These are phyloP conservation scores for Ranitomeya variabilis DNA, from an alignment of 2,113 vertebrate genomes.

Conservation along the genomic window DNA sequence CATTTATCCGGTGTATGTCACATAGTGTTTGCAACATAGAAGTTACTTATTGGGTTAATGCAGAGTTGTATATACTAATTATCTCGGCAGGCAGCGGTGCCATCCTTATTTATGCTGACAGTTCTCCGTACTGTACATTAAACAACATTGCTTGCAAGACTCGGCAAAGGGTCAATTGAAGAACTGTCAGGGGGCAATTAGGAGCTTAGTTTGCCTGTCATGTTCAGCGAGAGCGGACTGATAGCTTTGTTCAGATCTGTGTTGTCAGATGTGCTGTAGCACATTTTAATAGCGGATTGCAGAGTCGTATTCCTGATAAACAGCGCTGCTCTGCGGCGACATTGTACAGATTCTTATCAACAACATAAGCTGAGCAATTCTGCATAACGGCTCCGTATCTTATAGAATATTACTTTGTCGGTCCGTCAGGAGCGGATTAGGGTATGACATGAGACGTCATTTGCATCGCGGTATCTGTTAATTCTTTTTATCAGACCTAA, in stretches of 20 bases:
- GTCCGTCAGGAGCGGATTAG: background rate
- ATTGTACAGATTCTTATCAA: slow-evolving; percentile 27
- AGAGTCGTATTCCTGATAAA: slow-evolving; percentile 10
- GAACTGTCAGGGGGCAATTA: slow-evolving; percentile 58
- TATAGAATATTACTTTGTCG: background rate
- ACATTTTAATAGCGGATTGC: slow-evolving; percentile 36
- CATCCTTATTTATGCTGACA: slow-evolving; percentile 56
- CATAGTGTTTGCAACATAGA: slow-evolving; percentile 7
- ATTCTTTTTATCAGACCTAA: background rate
- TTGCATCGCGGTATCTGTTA: background rate
- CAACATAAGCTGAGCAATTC: background rate
- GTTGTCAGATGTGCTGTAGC: slow-evolving; percentile 45
- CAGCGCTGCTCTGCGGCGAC: background rate
- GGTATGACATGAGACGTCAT: slow-evolving; percentile 4
- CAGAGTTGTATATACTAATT: slow-evolving; percentile 44
- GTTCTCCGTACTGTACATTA: slow-evolving; percentile 53
- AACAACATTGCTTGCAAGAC: slow-evolving; percentile 53
- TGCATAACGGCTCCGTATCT: background rate
- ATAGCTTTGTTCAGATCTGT: slow-evolving; percentile 43
- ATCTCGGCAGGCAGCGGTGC: slow-evolving; percentile 5
- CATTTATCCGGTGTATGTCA: background rate
- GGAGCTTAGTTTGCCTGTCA: slow-evolving; percentile 57
- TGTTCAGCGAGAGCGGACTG: slow-evolving; percentile 39
- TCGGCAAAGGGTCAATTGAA: slow-evolving; percentile 56
- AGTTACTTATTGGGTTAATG: slow-evolving; percentile 32